Evolutionary conservation across 1,140 invertebrate genomes (phyloP), one percentile per base, ranked within the genome.

Genomic region (Drosophila baimaii): DNA sequence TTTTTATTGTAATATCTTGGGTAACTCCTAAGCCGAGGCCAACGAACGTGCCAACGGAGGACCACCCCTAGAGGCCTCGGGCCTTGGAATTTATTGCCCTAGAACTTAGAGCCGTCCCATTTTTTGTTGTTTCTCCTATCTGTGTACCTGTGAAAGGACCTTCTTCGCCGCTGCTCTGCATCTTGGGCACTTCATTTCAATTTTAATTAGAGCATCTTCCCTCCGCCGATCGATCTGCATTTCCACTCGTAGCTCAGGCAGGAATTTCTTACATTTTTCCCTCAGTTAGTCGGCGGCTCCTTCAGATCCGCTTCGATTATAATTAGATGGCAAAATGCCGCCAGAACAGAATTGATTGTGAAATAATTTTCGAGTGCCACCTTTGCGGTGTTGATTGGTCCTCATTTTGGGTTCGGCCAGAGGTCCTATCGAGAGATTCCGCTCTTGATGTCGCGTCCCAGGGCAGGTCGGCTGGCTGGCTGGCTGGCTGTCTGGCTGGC

Each of bases 271-370:
- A 21, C 41, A 56, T 61, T 73, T 61, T 55, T 69, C 41, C 64
- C 61, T 81, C 77, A 59, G 70, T 68, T 57, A 46, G 79, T 73
- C 81, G 81, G 83, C 79, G 58, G 47, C 51, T 51, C 17, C 61
- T 51, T 54, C 37, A 62, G 54, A 39, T 63, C 41, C 57, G 46
- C 39, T 72, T 68, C 69, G 79, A 82, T 85, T 82, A 88, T 88
- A 88, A 88, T 88, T 88, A 88, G 84, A 88, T 88, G 83, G 83
- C 84, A 89, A 88, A 86, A 89, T 88, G 83, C 83, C 84, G 79
- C 84, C 75, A 23, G 79, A 69, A 44, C 52, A 61, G 70, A 85
- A 86, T 88, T 86, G 83, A 86, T 86, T 88, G 83, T 86, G 75
- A 81, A 86, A 86, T 86, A 76, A 86, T 86, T 86, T 70, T 77